These are phyloP conservation scores for Anguilla marmorata DNA, from an alignment of 2,797 vertebrate species.

Conservation along the genomic window DNA sequence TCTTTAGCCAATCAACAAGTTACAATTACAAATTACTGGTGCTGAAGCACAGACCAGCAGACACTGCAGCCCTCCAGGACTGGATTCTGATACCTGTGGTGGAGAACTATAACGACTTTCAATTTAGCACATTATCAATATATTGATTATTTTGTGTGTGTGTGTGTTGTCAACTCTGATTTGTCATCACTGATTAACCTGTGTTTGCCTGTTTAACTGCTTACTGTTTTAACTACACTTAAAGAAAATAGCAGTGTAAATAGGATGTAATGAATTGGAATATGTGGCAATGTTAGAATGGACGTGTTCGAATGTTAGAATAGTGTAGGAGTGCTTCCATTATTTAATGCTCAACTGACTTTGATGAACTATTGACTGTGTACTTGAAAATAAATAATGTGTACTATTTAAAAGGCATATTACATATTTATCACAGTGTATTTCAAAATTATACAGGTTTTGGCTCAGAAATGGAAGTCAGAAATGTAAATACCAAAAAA, in stretches of 20 bases:
- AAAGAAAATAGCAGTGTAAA: slow-evolving; percentile 1
- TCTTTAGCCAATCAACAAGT: no score
- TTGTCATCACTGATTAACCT: background rate
- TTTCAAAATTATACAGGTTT: slow-evolving; percentile 4
- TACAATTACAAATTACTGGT: no score
- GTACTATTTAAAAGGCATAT: background rate
- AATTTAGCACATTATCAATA: background rate
- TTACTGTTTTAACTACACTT: background rate
- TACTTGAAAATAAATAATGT: background rate
- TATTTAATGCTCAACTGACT: slow-evolving; percentile 23
- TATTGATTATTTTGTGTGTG: background rate
- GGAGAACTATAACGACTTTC: background rate
- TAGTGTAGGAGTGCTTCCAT: slow-evolving; percentile 13
- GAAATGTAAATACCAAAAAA: slow-evolving; percentile 18
- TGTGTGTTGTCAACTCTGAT: background rate
- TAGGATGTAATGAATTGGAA: slow-evolving; percentile 6
- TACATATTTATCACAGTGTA: slow-evolving; percentile 16
- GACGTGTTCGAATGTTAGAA: background rate
- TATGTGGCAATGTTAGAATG: slow-evolving; percentile 21
- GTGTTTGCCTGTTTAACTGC: background rate
- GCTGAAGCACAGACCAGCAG: no score
- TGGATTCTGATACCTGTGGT: no score
- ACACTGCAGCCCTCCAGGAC: no score
- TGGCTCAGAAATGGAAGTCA: background rate
- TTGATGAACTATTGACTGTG: background rate